Conservation (phyloP, 2,113 vertebrate species). For the Cyrtonyx montezumae region DNA sequence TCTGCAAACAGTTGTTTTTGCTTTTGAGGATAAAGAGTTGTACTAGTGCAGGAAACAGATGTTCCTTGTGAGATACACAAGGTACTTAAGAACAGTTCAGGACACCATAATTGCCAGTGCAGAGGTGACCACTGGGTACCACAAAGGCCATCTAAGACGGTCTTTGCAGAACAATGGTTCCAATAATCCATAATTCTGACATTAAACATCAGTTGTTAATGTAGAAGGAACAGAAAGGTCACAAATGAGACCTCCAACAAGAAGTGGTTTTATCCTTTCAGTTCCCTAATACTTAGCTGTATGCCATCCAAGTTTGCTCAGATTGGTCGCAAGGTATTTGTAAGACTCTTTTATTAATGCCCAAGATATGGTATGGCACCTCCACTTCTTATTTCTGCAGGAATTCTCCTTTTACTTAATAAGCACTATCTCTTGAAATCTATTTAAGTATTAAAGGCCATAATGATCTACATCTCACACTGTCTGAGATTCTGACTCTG, state of each 20-base stretch:
- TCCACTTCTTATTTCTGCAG: conserved; percentile 52
- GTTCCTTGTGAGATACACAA: neutral
- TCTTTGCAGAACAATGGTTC: neutral
- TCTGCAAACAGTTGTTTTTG: neutral
- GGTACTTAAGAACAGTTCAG: neutral
- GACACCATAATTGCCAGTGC: accelerated
- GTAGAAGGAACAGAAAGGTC: neutral
- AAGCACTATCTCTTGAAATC: conserved; percentile 74
- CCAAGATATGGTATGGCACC: neutral
- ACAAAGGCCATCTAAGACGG: neutral
- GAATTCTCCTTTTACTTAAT: conserved; percentile 63
- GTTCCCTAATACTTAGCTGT: neutral
- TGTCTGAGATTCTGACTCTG: conserved; percentile 1
- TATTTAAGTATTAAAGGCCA: conserved; percentile 72
- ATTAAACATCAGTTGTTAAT: neutral
- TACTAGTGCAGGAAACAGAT: accelerated
- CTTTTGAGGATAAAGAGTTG: neutral
- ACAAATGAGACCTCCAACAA: neutral
- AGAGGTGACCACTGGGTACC: neutral
- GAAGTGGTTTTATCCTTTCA: neutral
- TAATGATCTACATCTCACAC: conserved; percentile 29
- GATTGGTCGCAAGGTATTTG: neutral
- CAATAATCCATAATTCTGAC: neutral
- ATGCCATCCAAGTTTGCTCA: neutral
- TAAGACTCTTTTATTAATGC: neutral